These are phyloP conservation scores for Pangasianodon hypophthalmus DNA, from an alignment of 2,113 vertebrate genomes.

Conservation along the genomic window DNA sequence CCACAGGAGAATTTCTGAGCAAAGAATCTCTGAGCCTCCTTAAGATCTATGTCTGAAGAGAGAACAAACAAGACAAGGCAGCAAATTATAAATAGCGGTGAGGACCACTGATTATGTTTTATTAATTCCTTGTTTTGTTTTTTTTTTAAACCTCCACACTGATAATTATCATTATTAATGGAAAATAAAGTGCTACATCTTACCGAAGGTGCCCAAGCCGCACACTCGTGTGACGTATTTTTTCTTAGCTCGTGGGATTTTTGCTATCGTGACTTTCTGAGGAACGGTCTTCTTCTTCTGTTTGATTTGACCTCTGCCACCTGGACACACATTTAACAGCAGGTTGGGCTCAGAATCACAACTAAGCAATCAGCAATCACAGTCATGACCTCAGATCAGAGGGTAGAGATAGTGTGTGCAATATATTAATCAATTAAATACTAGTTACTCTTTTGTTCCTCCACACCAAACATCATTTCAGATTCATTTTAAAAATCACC, in stretches of 20 bases:
- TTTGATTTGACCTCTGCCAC: slow-evolving; percentile 97
- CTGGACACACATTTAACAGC: slow-evolving; percentile 63
- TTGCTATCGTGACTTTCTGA: slow-evolving; percentile 97
- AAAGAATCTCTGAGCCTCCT: slow-evolving; percentile 99
- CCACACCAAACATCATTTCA: too few species aligned
- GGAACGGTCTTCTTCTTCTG: slow-evolving; percentile 99
- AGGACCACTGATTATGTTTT: not conserved
- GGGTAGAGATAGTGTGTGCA: not conserved
- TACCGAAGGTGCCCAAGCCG: slow-evolving; percentile 93
- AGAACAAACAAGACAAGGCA: not conserved
- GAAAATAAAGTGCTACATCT: slow-evolving; percentile 58
- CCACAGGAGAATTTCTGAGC: slow-evolving; percentile 99
- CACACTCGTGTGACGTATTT: slow-evolving; percentile 98
- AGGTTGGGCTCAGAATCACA: not conserved
- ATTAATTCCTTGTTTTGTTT: not conserved
- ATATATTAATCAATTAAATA: not conserved
- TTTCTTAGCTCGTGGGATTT: slow-evolving; percentile 98
- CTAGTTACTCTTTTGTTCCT: not conserved
- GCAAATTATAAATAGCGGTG: not conserved
- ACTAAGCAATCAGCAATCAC: not conserved
- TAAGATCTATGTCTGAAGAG: slow-evolving; percentile 91
- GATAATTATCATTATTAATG: not conserved
- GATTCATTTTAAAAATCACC: too few species aligned
- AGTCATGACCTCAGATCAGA: not conserved
- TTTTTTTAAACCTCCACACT: not conserved